Evolutionary conservation across 2,888 invertebrate species (phyloP).

Genomic region (Tenthredo mesomela): DNA sequence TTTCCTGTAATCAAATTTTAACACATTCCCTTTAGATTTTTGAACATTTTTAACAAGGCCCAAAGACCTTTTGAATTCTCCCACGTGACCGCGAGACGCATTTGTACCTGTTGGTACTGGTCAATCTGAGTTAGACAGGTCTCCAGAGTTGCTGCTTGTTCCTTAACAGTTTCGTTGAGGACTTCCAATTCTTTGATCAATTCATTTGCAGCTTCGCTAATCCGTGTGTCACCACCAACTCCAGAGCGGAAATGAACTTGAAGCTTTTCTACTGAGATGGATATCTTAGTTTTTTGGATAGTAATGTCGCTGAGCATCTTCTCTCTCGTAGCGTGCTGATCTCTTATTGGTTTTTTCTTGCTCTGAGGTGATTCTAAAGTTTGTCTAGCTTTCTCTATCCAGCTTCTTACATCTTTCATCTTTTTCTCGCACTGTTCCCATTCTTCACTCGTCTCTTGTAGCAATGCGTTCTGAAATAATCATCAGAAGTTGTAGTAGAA

Average conservation of each 20-base stretch:
- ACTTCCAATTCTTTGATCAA: slow-evolving; percentile 86
- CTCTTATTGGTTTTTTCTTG: slow-evolving; percentile 92
- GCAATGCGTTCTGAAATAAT: slow-evolving; percentile 86
- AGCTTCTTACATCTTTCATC: slow-evolving; percentile 92
- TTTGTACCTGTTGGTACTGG: slow-evolving; percentile 86
- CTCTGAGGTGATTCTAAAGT: slow-evolving; percentile 89
- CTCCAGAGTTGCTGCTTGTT: slow-evolving; percentile 85
- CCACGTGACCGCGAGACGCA: slow-evolving; percentile 10
- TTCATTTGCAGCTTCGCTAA: slow-evolving; percentile 86
- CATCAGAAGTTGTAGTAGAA: slow-evolving; percentile 20
- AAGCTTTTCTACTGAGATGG: slow-evolving; percentile 93
- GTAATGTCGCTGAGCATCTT: slow-evolving; percentile 92
- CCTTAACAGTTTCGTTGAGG: slow-evolving; percentile 82
- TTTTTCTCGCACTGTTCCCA: slow-evolving; percentile 98
- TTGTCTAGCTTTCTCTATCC: slow-evolving; percentile 92
- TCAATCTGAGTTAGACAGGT: slow-evolving; percentile 92
- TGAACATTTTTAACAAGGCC: slow-evolving; percentile 34
- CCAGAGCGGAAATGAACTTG: slow-evolving; percentile 95
- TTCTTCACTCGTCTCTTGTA: slow-evolving; percentile 96
- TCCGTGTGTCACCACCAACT: slow-evolving; percentile 88
- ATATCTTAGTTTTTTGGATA: slow-evolving; percentile 94
- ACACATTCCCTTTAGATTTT: slow-evolving; percentile 41
- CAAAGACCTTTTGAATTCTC: background rate
- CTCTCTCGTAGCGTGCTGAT: slow-evolving; percentile 91
- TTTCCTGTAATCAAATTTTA: slow-evolving; percentile 81